Percentiles rank a stretch among this genome's conserved stretches.
Evolutionary conservation across 1,140 invertebrate species (phyloP).

Genomic region (Heliconius nattereri): DNA sequence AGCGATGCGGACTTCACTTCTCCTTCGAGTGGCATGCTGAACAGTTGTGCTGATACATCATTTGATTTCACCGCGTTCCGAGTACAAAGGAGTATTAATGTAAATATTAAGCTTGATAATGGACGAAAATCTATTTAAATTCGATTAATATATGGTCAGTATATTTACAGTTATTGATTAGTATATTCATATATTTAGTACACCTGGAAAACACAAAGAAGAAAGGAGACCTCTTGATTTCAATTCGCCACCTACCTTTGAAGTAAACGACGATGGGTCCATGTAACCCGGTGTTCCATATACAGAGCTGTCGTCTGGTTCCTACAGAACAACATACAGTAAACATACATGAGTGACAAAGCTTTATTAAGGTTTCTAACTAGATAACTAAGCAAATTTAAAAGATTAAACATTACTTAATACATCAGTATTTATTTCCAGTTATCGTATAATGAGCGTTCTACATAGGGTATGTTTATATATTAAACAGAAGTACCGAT

Average conservation of each 20-base stretch:
- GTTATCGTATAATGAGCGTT: neutral
- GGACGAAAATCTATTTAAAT: too few species aligned
- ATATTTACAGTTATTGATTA: neutral
- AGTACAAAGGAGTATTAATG: too few species aligned
- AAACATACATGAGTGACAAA: neutral
- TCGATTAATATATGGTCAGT: neutral
- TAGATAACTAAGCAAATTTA: neutral
- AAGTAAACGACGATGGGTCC: slow-evolving; percentile 89
- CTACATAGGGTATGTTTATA: neutral
- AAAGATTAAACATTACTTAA: neutral
- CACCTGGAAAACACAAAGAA: neutral
- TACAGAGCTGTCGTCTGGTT: slow-evolving; percentile 85
- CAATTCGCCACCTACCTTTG: slow-evolving; percentile 72
- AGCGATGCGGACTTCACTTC: too few species aligned
- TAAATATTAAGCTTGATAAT: too few species aligned
- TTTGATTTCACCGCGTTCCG: too few species aligned
- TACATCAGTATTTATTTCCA: neutral
- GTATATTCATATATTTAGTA: neutral
- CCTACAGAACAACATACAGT: slow-evolving; percentile 57
- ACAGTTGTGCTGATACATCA: too few species aligned
- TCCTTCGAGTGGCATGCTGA: too few species aligned
- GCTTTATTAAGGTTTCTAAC: neutral
- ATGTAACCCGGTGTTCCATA: slow-evolving; percentile 93
- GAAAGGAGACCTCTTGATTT: neutral
- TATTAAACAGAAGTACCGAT: neutral